Evolutionary conservation across 2,113 vertebrate genomes (phyloP).

Genomic region (Nycticryphes semicollaris): DNA sequence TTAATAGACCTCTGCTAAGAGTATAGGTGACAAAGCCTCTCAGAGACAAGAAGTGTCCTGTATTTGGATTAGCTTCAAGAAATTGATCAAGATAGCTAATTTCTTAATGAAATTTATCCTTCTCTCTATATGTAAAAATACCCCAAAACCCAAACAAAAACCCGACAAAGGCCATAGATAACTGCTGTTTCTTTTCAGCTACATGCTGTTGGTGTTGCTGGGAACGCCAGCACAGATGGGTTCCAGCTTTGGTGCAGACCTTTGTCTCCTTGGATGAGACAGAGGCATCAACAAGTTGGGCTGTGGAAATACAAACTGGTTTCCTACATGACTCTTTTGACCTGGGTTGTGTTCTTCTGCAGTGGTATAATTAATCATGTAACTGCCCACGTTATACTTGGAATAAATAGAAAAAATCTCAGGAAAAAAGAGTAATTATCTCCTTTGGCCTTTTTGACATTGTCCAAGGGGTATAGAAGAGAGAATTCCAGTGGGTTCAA

Average conservation of each 20-base stretch:
- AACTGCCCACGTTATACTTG: not conserved
- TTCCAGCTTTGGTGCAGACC: not conserved
- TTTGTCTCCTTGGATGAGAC: not conserved
- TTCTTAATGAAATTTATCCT: not conserved
- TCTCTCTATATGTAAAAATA: not conserved
- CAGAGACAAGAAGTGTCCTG: not conserved
- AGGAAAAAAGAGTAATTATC: not conserved
- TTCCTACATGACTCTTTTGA: not conserved
- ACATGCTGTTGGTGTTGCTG: rapidly evolving
- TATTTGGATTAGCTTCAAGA: not conserved
- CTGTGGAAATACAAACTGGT: not conserved
- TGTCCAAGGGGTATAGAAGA: not conserved
- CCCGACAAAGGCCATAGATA: not conserved
- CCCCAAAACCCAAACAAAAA: not conserved
- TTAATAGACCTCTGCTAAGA: not conserved
- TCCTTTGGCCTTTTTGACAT: not conserved
- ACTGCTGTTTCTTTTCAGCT: not conserved
- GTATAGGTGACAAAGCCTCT: not conserved
- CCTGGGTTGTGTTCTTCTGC: not conserved
- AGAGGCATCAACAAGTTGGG: not conserved
- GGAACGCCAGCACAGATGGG: not conserved
- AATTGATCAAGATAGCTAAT: not conserved
- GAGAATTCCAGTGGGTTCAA: not conserved
- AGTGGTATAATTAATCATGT: not conserved
- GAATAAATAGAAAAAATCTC: not conserved